These are phyloP conservation scores for Sylvietta virens DNA, from an alignment of 2,113 vertebrate genomes.

Conservation along the genomic window DNA sequence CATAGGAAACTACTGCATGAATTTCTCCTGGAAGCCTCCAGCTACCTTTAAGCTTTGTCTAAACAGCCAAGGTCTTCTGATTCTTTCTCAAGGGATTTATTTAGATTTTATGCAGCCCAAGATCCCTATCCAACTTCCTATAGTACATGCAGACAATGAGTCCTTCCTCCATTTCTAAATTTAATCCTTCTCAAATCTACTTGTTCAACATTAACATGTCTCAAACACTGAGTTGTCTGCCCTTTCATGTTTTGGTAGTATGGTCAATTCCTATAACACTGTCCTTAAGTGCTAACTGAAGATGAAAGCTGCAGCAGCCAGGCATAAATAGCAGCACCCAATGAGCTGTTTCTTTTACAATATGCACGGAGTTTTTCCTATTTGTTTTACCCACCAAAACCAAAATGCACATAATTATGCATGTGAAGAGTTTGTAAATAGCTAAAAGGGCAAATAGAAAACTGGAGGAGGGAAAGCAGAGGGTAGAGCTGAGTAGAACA, in stretches of 20 bases:
- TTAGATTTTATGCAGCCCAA: constrained; percentile 10
- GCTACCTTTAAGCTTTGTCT: constrained; percentile 33
- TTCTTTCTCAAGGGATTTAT: constrained; percentile 27
- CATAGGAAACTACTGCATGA: constrained; percentile 7
- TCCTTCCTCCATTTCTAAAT: constrained; percentile 41
- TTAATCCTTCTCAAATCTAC: constrained; percentile 10
- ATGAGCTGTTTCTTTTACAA: neutral
- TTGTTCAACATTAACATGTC: neutral
- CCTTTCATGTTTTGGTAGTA: neutral
- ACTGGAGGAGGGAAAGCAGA: neutral
- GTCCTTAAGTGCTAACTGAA: neutral
- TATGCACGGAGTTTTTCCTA: neutral
- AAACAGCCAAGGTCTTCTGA: constrained; percentile 10
- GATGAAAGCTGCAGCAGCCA: neutral
- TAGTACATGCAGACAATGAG: neutral
- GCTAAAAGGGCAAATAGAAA: neutral
- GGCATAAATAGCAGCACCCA: neutral
- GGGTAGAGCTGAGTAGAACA: neutral
- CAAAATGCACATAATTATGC: neutral
- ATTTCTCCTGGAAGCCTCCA: constrained; percentile 19
- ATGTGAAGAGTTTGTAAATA: neutral
- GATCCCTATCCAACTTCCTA: neutral
- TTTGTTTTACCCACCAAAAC: neutral
- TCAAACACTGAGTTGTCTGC: neutral
- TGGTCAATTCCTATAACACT: neutral